phyloP scores from a whole-genome alignment of 2,888 invertebrate genomes.

The Nebria salina region DNA sequence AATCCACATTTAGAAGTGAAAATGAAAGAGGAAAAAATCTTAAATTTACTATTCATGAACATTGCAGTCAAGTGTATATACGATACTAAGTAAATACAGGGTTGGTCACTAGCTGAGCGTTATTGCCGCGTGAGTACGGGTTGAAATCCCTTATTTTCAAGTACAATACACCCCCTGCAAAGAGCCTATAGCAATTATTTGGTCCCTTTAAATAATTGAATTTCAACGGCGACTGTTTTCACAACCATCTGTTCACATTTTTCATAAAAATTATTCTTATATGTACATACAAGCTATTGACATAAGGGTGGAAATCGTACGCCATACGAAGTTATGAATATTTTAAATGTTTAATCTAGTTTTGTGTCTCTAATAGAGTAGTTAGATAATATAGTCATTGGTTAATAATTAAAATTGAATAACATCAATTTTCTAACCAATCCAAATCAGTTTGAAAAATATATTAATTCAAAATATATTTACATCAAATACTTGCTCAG shows the following conservation, averaged over 20 bases:
- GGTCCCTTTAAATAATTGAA: constrained; percentile 65
- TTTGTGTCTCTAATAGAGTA: constrained; percentile 10
- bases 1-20: constrained; percentile 31
- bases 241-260: constrained; percentile 60
- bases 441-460: not conserved
- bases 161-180: constrained; percentile 54
- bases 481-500: too few species aligned
- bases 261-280: constrained; percentile 15
- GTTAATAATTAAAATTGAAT: not conserved
- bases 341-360: constrained; percentile 34
- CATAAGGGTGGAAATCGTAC: constrained; percentile 30
- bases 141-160: constrained; percentile 46
- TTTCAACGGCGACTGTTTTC: constrained; percentile 61
- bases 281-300: not conserved
- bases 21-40: constrained; percentile 45
- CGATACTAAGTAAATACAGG: constrained; percentile 56
- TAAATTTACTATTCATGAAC: constrained; percentile 60
- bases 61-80: constrained; percentile 59
- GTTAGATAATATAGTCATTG: constrained; percentile 10
- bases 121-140: constrained; percentile 49
- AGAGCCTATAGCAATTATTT: constrained; percentile 63
- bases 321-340: constrained; percentile 15
- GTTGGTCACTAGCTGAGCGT: constrained; percentile 50
- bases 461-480: too few species aligned
- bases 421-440: not conserved